These are phyloP conservation scores for Oreohelix idahoensis DNA, from an alignment of 1,140 invertebrate species.

Conservation along the genomic window DNA sequence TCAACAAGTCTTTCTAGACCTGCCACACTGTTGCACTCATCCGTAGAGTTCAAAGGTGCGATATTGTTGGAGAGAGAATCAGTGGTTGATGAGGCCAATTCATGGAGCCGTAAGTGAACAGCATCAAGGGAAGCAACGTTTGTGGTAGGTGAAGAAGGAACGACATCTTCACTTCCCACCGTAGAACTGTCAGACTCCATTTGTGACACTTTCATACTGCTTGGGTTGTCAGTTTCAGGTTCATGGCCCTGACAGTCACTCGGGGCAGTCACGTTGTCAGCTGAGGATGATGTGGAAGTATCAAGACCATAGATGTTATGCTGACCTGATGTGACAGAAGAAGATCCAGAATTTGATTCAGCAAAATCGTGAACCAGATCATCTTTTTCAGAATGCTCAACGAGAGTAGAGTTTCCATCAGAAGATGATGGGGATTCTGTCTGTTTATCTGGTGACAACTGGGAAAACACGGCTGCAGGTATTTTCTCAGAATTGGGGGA, in stretches of 20 bases:
- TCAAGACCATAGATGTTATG: not conserved
- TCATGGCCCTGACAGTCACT: not conserved
- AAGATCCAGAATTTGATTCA: not conserved
- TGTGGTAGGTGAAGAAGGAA: not conserved
- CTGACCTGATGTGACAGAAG: not conserved
- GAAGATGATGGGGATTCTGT: not conserved
- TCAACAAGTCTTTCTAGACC: slow-evolving; percentile 29
- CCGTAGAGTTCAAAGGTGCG: not conserved
- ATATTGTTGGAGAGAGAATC: not conserved
- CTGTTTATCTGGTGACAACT: not conserved
- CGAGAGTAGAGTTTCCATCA: not conserved
- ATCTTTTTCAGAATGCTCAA: not conserved
- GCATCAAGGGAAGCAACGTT: no score
- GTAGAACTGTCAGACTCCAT: not conserved
- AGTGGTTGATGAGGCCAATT: not conserved
- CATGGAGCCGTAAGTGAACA: not conserved
- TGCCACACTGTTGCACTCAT: slow-evolving; percentile 18
- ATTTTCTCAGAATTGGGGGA: not conserved
- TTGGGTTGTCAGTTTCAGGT: not conserved
- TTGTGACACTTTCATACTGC: not conserved
- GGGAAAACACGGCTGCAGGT: no score
- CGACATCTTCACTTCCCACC: not conserved
- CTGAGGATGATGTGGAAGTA: not conserved
- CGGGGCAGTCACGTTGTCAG: not conserved
- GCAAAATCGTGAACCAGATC: not conserved